phyloP scores from a whole-genome alignment of 2,113 vertebrate genomes.

The Astur gentilis region DNA sequence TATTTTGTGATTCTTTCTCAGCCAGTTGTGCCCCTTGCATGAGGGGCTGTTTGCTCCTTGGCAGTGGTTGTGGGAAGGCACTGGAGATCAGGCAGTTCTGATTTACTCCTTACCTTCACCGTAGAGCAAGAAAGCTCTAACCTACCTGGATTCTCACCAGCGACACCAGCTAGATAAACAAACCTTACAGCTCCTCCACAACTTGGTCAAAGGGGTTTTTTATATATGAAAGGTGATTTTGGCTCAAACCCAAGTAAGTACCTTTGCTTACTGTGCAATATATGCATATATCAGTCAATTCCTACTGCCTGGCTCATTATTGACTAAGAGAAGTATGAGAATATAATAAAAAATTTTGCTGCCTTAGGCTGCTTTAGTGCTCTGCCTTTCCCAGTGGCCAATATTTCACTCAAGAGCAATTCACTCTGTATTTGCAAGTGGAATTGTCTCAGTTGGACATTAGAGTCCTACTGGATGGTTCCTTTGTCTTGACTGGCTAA shows the following conservation, averaged over 20 bases:
- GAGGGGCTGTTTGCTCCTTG: not conserved
- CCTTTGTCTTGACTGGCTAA: not conserved
- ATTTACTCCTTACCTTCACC: not conserved
- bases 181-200: not conserved
- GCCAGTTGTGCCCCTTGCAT: not conserved
- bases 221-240: not conserved
- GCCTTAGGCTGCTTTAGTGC: not conserved
- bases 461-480: not conserved
- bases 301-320: not conserved
- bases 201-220: not conserved
- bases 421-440: not conserved
- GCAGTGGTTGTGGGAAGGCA: not conserved
- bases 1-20: not conserved
- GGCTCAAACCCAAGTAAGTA: not conserved
- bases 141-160: not conserved
- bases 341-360: not conserved
- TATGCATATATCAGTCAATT: not conserved
- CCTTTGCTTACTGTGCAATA: not conserved
- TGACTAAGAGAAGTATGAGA: not conserved
- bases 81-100: not conserved
- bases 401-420: fast-evolving
- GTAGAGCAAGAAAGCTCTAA: not conserved
- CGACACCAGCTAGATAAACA: not conserved
- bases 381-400: not conserved
- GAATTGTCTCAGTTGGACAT: not conserved